phyloP scores from a whole-genome alignment of 2,113 vertebrate genomes.

The Ophthalmolycus amberensis region DNA sequence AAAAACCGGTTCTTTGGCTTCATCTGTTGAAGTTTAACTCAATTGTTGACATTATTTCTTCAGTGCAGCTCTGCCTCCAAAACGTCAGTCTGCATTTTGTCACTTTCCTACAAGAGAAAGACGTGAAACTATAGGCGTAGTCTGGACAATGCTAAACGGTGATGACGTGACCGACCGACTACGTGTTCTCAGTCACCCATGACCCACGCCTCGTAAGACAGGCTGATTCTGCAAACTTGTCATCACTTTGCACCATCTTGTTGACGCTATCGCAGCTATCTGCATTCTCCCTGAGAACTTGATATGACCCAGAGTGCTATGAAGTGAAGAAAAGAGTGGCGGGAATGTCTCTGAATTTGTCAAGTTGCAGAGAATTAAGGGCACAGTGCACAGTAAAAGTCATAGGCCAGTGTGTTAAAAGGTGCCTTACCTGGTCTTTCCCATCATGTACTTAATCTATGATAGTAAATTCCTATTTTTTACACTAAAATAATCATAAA shows the following conservation, averaged over 20 bases:
- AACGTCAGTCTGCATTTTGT: not conserved
- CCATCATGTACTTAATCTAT: not conserved
- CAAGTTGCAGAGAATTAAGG: slow-evolving; percentile 40
- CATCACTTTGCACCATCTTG: slow-evolving; percentile 81
- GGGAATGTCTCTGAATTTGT: slow-evolving; percentile 41
- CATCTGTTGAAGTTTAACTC: slow-evolving; percentile 2
- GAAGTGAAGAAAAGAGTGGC: slow-evolving; percentile 34
- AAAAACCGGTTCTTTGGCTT: not conserved
- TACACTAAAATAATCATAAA: not conserved
- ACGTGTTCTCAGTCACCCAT: slow-evolving; percentile 69
- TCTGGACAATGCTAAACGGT: slow-evolving; percentile 16
- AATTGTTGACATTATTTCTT: not conserved
- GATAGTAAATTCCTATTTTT: not conserved
- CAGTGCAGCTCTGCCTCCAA: not conserved
- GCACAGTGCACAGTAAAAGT: slow-evolving; percentile 32
- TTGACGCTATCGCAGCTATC: slow-evolving; percentile 74
- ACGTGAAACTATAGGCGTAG: not conserved
- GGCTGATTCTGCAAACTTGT: slow-evolving; percentile 78
- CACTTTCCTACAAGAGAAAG: slow-evolving; percentile 16
- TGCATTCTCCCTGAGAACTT: slow-evolving; percentile 78
- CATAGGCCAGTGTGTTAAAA: slow-evolving; percentile 29
- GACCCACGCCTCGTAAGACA: slow-evolving; percentile 63
- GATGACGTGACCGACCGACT: slow-evolving; percentile 53
- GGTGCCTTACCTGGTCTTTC: not conserved
- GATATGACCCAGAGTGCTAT: slow-evolving; percentile 77